Base-by-base conservation (phyloP, 2,888 invertebrate species). In the Microplitis manilae region DNA sequence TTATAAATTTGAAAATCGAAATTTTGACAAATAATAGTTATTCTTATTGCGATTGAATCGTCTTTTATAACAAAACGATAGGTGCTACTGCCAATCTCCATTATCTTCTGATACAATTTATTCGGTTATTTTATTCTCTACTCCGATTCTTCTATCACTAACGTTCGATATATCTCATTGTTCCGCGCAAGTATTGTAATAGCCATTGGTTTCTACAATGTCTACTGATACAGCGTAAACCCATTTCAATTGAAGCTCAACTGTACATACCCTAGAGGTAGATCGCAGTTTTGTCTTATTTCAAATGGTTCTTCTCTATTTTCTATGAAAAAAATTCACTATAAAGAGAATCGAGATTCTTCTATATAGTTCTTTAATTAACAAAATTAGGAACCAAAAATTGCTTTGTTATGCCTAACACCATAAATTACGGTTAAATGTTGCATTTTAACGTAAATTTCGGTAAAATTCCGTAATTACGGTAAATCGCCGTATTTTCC, bases 131-230 rank as follows among this genome's bases (percentile, higher is more conserved):
- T 30, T 74, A 39, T 40, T 40, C 15, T 60, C 65, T 62, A 59
- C 40, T 68, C 60, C 39, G 17, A 4, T 39, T n/a, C 41, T 64
- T 30, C 40, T 5, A 67, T 61, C 50, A 39, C 61, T 62, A n/a
- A 40, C 17, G 68, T 17, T 39, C 15, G 41, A 40, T 68, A 50
- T 67, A 13, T 64, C 59, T 39, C 20, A 64, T 77, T 68, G 7
- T 20, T 40, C 13, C 39, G 50, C 69, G 20, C 65, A 71, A 72
- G 17, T 59, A 30, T 39, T 75, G 50, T 50, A 64, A 78, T 77
- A 68, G 71, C 67, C 76, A 70, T 64, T 71, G 71, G 59, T 79
- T 74, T 73, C 73, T 73, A 70, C 73, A 68, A 79, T 71, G 13
- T 59, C 50, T 71, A 69, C 74, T 62, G 50, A 73, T 41, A n/a